Evolutionary conservation across 92 coral and sea anemone genomes (phyloP), one percentile per base, ranked within the genome.

Genomic region (Montipora capitata): DNA sequence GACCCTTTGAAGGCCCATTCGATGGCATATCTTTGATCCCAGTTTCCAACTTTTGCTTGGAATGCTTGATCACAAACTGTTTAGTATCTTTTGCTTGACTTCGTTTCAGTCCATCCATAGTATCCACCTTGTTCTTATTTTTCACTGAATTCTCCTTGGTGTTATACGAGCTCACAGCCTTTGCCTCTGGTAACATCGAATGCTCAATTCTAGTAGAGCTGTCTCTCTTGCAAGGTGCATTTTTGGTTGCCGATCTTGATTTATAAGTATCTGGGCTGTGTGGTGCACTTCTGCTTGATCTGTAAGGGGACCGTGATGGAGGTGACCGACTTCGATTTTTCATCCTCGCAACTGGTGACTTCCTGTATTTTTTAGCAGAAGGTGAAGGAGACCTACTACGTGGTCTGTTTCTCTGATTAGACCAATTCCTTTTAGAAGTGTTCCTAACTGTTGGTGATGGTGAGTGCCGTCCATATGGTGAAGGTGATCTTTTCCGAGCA

Each of bases 351-450:
- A 70, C 78, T 56, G 98, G 95, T 4, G 96, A 94, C 62, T 87
- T 88, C 77, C 95, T 92, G 69, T 82, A 87, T 62, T 80, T 86
- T 58, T 83, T 13, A 4, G 18, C 48, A 42, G 2, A 72, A 4
- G 99, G 99, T 72, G 99, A 95, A 72, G 86, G 74, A 86, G 98
- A 95, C 72, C 98, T 93, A 74, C 78, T 92, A 27, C 89, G 81
- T 43, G 38, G 91, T 67, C 93, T 89, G 48, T 85, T 92, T 59
- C 91, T 87, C 72, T 90, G 94, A 20, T 92, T 94, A 52, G 94
- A 67, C 42, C 91, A 83, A 85, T 93, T 95, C 78, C 96, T 84
- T 7, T 78, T 77, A 39, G 93, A 87, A 74, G 94, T 68, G 67
- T 58, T 80, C 89, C 94, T 76, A 69, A 70, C 78, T 56, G 96